These are phyloP conservation scores for Ammodramus savannarum DNA, from an alignment of 2,113 vertebrate species.

Conservation along the genomic window DNA sequence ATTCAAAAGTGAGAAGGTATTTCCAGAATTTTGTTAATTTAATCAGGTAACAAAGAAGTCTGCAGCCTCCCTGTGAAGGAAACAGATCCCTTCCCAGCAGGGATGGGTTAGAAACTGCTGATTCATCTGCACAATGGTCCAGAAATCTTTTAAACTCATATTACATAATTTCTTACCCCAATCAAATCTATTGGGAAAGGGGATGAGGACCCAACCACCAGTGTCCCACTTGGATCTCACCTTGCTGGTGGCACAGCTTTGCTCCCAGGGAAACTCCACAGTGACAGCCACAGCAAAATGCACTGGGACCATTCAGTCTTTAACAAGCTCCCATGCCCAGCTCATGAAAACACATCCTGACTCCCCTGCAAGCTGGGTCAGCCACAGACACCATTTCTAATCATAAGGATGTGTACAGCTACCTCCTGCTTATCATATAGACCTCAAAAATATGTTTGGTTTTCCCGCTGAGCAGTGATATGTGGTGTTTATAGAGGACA, in stretches of 20 bases:
- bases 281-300: not conserved
- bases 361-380: not conserved
- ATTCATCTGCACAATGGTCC: conserved; percentile 32
- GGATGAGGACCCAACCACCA: not conserved
- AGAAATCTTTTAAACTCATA: not conserved
- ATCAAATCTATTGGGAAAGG: not conserved
- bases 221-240: not conserved
- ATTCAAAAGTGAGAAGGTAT: not conserved
- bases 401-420: not conserved
- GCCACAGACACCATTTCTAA: not conserved
- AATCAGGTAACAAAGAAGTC: not conserved
- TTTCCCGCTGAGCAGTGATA: not conserved
- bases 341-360: not conserved
- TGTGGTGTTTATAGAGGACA: not conserved
- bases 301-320: not conserved
- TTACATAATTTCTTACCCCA: not conserved
- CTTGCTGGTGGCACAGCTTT: not conserved
- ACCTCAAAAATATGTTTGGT: not conserved
- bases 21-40: not conserved
- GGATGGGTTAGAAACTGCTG: conserved; percentile 40
- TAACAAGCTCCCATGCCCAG: not conserved
- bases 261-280: not conserved
- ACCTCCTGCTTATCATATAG: not conserved
- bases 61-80: conserved; percentile 1
- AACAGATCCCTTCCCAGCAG: conserved; percentile 55